phyloP scores from a whole-genome alignment of 2,797 vertebrate species.

The Hippopotamyrus pictus region DNA sequence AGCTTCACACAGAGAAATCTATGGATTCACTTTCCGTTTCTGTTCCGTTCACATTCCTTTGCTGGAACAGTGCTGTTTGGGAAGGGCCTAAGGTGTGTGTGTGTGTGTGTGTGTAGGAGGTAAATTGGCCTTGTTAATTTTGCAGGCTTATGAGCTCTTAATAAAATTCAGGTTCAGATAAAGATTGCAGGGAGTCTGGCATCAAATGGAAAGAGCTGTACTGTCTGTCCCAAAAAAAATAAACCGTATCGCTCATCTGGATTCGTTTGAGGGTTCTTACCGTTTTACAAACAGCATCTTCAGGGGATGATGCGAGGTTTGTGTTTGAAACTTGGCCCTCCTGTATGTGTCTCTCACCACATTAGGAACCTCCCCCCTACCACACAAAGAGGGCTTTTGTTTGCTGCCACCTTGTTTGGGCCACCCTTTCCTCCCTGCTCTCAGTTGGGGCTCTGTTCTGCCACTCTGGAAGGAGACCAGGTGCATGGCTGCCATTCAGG shows the following conservation, averaged over 20 bases:
- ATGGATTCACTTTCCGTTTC: not conserved
- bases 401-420: conserved; percentile 12
- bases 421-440: not conserved
- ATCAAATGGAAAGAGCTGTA: not conserved
- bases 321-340: not conserved
- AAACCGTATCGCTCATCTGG: not conserved
- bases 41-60: not conserved
- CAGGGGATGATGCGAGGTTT: not conserved
- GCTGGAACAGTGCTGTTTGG: not conserved
- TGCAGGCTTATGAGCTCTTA: not conserved
- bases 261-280: not conserved
- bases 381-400: conserved; percentile 27
- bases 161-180: not conserved
- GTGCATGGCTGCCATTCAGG: not conserved
- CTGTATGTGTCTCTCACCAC: not conserved
- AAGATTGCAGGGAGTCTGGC: not conserved
- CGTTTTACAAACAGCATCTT: not conserved
- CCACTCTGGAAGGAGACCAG: not conserved
- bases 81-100: not conserved
- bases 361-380: not conserved
- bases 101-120: not conserved
- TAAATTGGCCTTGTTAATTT: not conserved
- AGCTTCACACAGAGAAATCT: not conserved
- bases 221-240: not conserved
- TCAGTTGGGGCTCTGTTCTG: conserved; percentile 56